phyloP scores from a whole-genome alignment of 2,113 vertebrate genomes.

The Oxyruncus cristatus region DNA sequence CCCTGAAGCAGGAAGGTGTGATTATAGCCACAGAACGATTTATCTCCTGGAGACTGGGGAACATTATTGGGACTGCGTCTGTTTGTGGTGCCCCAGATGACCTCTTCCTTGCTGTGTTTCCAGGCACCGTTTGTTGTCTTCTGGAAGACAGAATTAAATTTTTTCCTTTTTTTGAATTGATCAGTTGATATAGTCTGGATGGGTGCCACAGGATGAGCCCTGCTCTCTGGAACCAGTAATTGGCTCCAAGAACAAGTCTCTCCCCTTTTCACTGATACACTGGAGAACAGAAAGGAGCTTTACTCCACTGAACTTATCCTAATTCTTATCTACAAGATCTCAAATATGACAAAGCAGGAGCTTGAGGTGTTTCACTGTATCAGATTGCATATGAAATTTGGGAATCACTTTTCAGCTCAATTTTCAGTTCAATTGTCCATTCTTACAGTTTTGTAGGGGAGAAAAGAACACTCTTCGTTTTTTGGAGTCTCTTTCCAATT shows the following conservation, averaged over 20 bases:
- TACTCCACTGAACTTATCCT: background rate
- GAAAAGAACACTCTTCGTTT: background rate
- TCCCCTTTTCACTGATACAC: background rate
- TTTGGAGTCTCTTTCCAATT: background rate
- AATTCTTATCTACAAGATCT: background rate
- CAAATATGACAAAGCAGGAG: background rate
- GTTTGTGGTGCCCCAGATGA: background rate
- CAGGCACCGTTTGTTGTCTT: background rate
- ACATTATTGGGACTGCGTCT: background rate
- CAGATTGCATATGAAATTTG: background rate
- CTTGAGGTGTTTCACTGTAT: background rate
- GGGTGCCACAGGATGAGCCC: background rate
- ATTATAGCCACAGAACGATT: background rate
- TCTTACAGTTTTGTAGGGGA: background rate
- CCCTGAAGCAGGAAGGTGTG: background rate
- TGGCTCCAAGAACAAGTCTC: background rate
- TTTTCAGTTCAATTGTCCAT: background rate
- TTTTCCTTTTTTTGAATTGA: background rate
- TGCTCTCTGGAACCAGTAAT: background rate
- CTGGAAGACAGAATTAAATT: background rate
- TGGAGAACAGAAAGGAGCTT: background rate
- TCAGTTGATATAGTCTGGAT: background rate
- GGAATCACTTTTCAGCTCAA: background rate
- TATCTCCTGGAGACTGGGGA: background rate
- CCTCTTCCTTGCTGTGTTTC: background rate